These are phyloP conservation scores for Castor canadensis DNA, from an alignment of 2,113 vertebrate species.

Conservation along the genomic window DNA sequence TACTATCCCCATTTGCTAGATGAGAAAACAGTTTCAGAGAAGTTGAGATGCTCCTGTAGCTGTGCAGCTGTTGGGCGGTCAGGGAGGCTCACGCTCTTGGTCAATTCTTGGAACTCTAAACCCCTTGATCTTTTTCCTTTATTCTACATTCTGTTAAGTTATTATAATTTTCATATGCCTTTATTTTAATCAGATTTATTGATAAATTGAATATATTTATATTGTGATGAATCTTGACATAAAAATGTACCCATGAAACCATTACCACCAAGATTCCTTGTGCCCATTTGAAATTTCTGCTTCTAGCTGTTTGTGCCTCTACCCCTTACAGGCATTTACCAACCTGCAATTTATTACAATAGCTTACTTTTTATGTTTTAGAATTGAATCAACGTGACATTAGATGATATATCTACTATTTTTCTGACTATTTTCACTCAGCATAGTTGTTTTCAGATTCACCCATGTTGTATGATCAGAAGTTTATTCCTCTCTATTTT, in stretches of 20 bases:
- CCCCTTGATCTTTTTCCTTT: background rate
- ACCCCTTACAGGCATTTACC: background rate
- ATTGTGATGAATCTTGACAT: background rate
- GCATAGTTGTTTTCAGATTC: background rate
- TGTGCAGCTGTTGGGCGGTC: rapidly evolving
- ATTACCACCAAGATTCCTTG: background rate
- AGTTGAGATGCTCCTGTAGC: background rate
- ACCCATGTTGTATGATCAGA: too few species aligned
- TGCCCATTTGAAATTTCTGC: background rate
- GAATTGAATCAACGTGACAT: background rate
- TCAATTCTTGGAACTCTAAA: background rate
- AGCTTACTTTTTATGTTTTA: background rate
- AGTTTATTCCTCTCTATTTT: background rate
- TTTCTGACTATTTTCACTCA: background rate
- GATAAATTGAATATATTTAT: background rate
- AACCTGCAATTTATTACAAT: background rate
- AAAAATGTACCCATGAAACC: background rate
- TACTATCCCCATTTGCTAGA: background rate
- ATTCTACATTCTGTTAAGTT: background rate
- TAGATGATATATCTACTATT: background rate
- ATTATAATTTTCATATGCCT: background rate
- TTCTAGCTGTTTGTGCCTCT: too few species aligned
- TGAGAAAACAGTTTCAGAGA: background rate
- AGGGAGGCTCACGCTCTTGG: rapidly evolving
- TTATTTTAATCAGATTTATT: background rate